Percentiles rank a stretch among this genome's conserved stretches.
Evolutionary conservation across 2,797 vertebrate species (phyloP).

Genomic region (Sebastes elongatus): DNA sequence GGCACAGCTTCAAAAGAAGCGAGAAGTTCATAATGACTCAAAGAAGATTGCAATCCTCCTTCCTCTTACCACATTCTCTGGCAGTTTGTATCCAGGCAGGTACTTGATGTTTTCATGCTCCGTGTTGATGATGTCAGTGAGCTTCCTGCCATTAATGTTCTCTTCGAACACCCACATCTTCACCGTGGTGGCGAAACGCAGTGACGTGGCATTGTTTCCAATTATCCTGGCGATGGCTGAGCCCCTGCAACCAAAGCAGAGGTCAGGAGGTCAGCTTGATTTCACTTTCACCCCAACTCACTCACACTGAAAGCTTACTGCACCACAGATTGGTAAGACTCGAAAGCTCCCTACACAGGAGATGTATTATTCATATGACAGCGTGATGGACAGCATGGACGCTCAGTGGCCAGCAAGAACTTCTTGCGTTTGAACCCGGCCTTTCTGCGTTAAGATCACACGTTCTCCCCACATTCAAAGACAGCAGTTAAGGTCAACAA

Average conservation of each 20-base stretch:
- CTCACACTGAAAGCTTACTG: not conserved
- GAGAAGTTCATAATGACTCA: too few relatives aligned
- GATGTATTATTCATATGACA: not conserved
- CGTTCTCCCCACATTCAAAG: not conserved
- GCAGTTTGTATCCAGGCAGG: slow-evolving; percentile 92
- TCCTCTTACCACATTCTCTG: slow-evolving; percentile 90
- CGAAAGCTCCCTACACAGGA: not conserved
- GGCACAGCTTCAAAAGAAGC: not conserved
- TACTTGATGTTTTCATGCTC: slow-evolving; percentile 95
- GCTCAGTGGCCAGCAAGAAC: too few relatives aligned
- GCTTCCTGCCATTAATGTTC: slow-evolving; percentile 87
- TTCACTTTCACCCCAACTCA: not conserved
- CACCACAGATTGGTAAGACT: not conserved
- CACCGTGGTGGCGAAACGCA: slow-evolving; percentile 88
- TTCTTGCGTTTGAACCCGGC: not conserved
- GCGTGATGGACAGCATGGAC: not conserved
- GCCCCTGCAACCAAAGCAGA: slow-evolving; percentile 81
- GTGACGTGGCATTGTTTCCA: slow-evolving; percentile 85
- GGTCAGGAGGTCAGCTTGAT: not conserved
- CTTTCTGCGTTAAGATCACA: not conserved
- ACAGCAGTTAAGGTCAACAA: not conserved
- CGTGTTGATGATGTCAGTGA: slow-evolving; percentile 92
- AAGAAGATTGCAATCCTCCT: not conserved
- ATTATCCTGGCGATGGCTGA: slow-evolving; percentile 92
- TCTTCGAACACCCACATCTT: slow-evolving; percentile 97